These are phyloP conservation scores for Andrena cerasifolii DNA, from an alignment of 1,140 invertebrate genomes.

Conservation along the genomic window DNA sequence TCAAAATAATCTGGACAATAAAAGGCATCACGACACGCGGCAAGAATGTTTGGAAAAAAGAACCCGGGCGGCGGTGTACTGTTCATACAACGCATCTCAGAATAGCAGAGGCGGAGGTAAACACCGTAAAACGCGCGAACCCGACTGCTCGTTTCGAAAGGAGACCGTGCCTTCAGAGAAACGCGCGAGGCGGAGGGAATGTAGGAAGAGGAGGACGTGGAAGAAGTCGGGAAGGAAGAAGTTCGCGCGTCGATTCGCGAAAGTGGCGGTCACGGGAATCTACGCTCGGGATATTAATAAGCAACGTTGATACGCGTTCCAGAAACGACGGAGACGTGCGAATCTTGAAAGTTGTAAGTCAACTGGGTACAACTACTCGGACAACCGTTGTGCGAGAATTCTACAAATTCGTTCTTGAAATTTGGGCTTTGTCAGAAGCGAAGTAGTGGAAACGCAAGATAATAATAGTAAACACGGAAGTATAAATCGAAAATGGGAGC, in stretches of 20 bases:
- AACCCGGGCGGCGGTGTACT: slow-evolving; percentile 22
- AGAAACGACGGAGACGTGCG: background rate
- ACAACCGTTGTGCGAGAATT: too few relatives aligned
- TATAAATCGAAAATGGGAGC: too few relatives aligned
- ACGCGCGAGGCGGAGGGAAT: slow-evolving; percentile 41
- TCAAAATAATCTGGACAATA: slow-evolving; percentile 48
- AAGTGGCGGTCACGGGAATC: slow-evolving; percentile 20
- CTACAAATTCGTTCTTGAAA: too few relatives aligned
- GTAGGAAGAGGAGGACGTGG: slow-evolving; percentile 46
- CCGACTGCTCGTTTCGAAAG: slow-evolving; percentile 57
- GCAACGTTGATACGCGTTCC: background rate
- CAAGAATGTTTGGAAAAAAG: slow-evolving; percentile 45
- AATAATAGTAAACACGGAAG: too few relatives aligned
- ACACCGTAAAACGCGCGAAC: slow-evolving; percentile 62
- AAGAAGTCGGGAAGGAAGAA: slow-evolving; percentile 41
- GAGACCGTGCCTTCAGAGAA: slow-evolving; percentile 38
- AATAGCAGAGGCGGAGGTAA: slow-evolving; percentile 53
- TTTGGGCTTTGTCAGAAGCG: too few relatives aligned
- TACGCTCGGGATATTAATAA: slow-evolving; percentile 43
- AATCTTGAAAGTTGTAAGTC: too few relatives aligned
- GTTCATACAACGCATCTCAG: slow-evolving; percentile 45
- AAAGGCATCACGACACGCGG: slow-evolving; percentile 41
- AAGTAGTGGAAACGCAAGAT: too few relatives aligned
- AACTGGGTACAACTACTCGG: too few relatives aligned
- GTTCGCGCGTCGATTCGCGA: slow-evolving; percentile 39